Percentiles rank a stretch among this genome's conserved stretches.
Conservation (phyloP, 2,888 invertebrate species). For the Neoaliturus tenellus region DNA sequence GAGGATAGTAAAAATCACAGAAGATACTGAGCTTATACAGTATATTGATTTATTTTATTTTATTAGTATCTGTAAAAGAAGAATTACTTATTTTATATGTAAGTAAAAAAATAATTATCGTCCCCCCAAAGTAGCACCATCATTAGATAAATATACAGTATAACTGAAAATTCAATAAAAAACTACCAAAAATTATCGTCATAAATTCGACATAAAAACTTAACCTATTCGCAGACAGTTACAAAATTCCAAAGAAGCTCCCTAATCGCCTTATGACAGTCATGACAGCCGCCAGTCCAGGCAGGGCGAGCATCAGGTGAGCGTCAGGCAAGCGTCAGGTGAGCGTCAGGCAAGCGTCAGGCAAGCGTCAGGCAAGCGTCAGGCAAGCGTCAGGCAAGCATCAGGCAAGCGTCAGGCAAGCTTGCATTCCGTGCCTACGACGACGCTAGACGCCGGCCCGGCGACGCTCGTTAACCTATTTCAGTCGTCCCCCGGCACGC, state of each 20-base stretch:
- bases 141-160: too few species aligned
- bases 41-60: too few species aligned
- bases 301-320: neutral
- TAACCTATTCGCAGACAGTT: neutral
- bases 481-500: slow-evolving; percentile 5
- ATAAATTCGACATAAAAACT: too few species aligned
- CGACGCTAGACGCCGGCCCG: neutral
- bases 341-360: neutral
- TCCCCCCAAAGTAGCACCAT: too few species aligned
- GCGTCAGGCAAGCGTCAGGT: neutral
- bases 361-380: neutral
- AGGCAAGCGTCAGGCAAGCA: neutral
- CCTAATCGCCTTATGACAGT: neutral
- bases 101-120: too few species aligned
- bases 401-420: neutral
- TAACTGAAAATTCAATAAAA: too few species aligned
- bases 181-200: too few species aligned
- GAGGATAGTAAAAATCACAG: too few species aligned
- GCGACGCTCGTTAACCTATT: neutral
- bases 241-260: neutral
- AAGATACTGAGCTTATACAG: too few species aligned
- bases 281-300: neutral
- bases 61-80: too few species aligned
- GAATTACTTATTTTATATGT: too few species aligned
- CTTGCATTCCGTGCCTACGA: neutral